Percentiles rank a stretch among this genome's conserved stretches.
Evolutionary conservation across 1,140 invertebrate species (phyloP).

Genomic region (Drosophila tristis): DNA sequence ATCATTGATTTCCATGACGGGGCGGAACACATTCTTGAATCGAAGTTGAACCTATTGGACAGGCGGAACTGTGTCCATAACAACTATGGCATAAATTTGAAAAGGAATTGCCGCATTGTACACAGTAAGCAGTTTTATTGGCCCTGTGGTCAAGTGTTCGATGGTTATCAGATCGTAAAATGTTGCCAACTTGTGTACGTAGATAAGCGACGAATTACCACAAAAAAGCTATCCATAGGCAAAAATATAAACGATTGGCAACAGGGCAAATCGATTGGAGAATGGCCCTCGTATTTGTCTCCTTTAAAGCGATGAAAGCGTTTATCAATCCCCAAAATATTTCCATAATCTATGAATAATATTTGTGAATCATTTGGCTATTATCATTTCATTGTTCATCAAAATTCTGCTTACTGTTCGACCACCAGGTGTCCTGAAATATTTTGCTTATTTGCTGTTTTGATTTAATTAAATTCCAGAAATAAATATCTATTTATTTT

Average conservation of each 20-base stretch:
- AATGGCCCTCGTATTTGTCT: conserved; percentile 37
- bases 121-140: conserved; percentile 13
- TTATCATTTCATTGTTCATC: conserved; percentile 19
- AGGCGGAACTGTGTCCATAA: conserved; percentile 21
- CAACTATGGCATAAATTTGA: conserved; percentile 47
- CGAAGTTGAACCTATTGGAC: conserved; percentile 36
- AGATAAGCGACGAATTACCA: conserved; percentile 29
- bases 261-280: conserved; percentile 32
- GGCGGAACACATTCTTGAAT: background rate
- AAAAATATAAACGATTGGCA: conserved; percentile 30
- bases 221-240: conserved; percentile 23
- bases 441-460: conserved; percentile 12
- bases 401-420: conserved; percentile 11
- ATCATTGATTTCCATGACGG: conserved; percentile 29
- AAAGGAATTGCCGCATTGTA: conserved; percentile 42
- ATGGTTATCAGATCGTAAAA: conserved; percentile 50
- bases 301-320: conserved; percentile 19
- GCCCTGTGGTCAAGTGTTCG: conserved; percentile 39
- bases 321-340: conserved; percentile 31
- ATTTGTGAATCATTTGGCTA: conserved; percentile 23
- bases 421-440: too few species aligned
- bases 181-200: conserved; percentile 32
- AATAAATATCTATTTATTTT: conserved; percentile 9
- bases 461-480: conserved; percentile 21
- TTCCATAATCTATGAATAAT: conserved; percentile 32